Base-by-base conservation (phyloP, 2,888 invertebrate genomes). In the Tiliacea aurago region DNA sequence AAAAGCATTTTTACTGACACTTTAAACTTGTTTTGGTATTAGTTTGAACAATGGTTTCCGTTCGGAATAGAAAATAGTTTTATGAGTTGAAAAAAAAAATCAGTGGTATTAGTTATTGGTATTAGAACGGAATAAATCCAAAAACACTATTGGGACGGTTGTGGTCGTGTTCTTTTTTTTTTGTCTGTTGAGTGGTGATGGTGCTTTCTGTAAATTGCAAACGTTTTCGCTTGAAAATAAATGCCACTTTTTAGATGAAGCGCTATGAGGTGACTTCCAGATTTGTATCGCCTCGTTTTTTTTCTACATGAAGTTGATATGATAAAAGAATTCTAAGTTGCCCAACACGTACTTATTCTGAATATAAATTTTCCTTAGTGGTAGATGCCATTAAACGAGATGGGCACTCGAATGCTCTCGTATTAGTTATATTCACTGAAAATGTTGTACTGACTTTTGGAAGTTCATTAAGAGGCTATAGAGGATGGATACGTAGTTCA, bases 121-220 rank as follows among this genome's bases (percentile, higher is more conserved):
- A n/a, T n/a, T n/a, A n/a, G n/a, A n/a, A n/a, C n/a, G n/a, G n/a
- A n/a, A n/a, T n/a, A n/a, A n/a, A n/a, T n/a, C n/a, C n/a, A n/a
- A n/a, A n/a, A 33, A 11, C 23, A 20, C 10, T 6, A 0, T 23
- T 37, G 18, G 37, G 1, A 23, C 23, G 23, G 41, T 68, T 53
- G 15, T 59, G 61, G 15, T 23, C 1, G 10, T 53, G 41, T 68
- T 11, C n/a, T 53, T 61, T 67, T 76, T n/a, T 28, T 55, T 23
- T 7, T 47, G 43, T 41, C 13, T 70, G 47, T 37, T 51, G 28
- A 11, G 1, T 59, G 75, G 75, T 59, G 51, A 23, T 41, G 45
- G 70, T 58, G 78, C 53, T 61, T 75, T 53, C 1, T 75, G 28
- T 68, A 51, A 28, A 76, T 33, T 37, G 51, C 37, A 28, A 65